Conservation (phyloP, 2,797 vertebrate species). For the Lithobates pipiens region DNA sequence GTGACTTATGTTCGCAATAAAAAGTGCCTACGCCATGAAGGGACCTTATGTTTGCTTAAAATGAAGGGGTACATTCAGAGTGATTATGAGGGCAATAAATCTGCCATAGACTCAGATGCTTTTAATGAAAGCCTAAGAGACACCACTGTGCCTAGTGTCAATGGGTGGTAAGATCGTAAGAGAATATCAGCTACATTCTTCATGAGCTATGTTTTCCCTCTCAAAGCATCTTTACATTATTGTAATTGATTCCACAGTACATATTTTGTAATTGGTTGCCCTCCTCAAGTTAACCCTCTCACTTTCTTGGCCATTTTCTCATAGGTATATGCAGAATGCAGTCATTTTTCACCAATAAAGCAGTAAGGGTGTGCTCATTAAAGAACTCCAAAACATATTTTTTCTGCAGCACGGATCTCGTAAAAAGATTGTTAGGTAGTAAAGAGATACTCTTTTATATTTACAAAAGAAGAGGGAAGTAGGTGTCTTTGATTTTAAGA, state of each 20-base stretch:
- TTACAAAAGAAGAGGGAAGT: too few relatives aligned
- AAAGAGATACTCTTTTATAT: too few relatives aligned
- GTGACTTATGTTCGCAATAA: not conserved
- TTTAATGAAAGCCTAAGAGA: slow-evolving; percentile 21
- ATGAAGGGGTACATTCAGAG: not conserved
- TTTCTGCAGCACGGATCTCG: too few relatives aligned
- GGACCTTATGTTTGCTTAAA: not conserved
- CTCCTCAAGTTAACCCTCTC: not conserved
- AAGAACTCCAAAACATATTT: too few relatives aligned
- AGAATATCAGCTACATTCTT: not conserved
- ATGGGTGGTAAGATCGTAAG: slow-evolving; percentile 11
- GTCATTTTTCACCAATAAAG: too few relatives aligned
- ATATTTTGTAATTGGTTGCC: not conserved
- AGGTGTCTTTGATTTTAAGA: too few relatives aligned
- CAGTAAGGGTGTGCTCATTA: too few relatives aligned
- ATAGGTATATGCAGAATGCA: too few relatives aligned
- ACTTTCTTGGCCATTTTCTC: too few relatives aligned
- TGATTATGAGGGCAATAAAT: slow-evolving; percentile 7
- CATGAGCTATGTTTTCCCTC: not conserved
- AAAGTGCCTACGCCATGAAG: not conserved
- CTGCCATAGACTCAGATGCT: slow-evolving; percentile 8
- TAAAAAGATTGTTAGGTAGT: not conserved
- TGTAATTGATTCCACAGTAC: not conserved
- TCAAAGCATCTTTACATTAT: not conserved
- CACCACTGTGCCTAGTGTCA: not conserved